phyloP scores from a whole-genome alignment of 2,888 invertebrate genomes.

The Epinotia demarniana region DNA sequence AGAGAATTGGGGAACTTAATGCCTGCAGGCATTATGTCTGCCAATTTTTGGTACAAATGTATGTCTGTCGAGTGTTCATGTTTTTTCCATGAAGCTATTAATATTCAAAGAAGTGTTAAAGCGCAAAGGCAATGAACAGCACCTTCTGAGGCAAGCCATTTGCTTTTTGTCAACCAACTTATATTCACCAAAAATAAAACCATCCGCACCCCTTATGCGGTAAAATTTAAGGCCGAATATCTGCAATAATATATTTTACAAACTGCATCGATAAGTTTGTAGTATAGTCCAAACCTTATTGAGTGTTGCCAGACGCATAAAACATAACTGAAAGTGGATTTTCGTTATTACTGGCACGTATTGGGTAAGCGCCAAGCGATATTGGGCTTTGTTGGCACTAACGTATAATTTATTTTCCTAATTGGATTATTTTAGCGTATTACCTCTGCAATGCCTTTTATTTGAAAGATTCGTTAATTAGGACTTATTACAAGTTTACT shows the following conservation, averaged over 20 bases:
- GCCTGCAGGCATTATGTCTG: background rate
- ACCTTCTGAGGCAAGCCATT: conserved; percentile 54
- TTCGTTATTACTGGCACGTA: conserved; percentile 67
- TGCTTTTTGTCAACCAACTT: conserved; percentile 25
- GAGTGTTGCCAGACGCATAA: conserved; percentile 67
- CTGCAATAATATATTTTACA: conserved; percentile 4
- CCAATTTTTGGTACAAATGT: no score
- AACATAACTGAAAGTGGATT: conserved; percentile 73
- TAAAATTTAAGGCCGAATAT: conserved; percentile 6
- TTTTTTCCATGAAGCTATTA: background rate
- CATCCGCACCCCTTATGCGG: background rate
- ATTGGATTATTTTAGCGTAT: conserved; percentile 3
- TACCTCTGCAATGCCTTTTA: conserved; percentile 4
- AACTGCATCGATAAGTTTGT: conserved; percentile 35
- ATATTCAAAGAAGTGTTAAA: conserved; percentile 51
- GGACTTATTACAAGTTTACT: background rate
- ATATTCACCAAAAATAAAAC: background rate
- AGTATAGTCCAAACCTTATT: conserved; percentile 56
- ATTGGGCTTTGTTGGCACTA: conserved; percentile 58
- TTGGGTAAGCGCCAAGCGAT: conserved; percentile 62
- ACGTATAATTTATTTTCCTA: conserved; percentile 24
- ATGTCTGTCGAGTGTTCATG: no score
- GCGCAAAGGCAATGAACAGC: conserved; percentile 55
- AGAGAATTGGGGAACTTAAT: background rate
- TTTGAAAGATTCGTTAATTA: conserved; percentile 23